Base-by-base conservation (phyloP, 2,113 vertebrate species). In the Poicephalus gulielmi region DNA sequence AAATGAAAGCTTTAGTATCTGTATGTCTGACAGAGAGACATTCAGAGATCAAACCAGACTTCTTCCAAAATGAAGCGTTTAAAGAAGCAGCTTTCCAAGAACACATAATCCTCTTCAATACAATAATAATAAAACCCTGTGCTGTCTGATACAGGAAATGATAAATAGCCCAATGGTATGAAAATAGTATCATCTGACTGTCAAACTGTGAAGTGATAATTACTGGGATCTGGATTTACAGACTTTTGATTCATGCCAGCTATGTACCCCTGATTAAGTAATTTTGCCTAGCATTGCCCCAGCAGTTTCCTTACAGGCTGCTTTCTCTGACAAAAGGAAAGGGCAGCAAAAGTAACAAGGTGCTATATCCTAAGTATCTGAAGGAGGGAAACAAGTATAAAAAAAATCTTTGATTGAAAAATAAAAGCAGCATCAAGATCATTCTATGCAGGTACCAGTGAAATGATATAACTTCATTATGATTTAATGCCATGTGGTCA, bases 1-100 rank as follows among this genome's bases (percentile, higher is more conserved):
- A 76, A 80, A 73, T 17, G 37, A 57, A 66, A 83, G 79, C 14
- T 28, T 7, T 5, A 33, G 30, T 0, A 0, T 15, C 49, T 64
- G 59, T 22, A 46, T 60, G 44, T 33, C 70, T 67, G 79, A 77
- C 43, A 59, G 37, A 31, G 17, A 83, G 15, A 82, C 15, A 23
- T 28, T 62, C 39, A 19, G 71, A 81, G 68, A 46, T 88, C 59
- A 94, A 11, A 75, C 16, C 9, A 74, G 73, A 81, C 67, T 55
- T 39, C 47, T 64, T 50, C 60, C 50, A 67, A 77, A 90, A 70
- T 11, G 31, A 62, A 83, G 19, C 53, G 0, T 90, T 83, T 92
- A 70, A 90, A 79, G 79, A 31, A 93, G 59, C 55, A 83, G 70
- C 68, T 86, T 92, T 94, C 92, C 76, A 92, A 96, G 94, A 96